These are phyloP conservation scores for Siniperca scherzeri DNA, from an alignment of 2,797 vertebrate species.

Conservation along the genomic window DNA sequence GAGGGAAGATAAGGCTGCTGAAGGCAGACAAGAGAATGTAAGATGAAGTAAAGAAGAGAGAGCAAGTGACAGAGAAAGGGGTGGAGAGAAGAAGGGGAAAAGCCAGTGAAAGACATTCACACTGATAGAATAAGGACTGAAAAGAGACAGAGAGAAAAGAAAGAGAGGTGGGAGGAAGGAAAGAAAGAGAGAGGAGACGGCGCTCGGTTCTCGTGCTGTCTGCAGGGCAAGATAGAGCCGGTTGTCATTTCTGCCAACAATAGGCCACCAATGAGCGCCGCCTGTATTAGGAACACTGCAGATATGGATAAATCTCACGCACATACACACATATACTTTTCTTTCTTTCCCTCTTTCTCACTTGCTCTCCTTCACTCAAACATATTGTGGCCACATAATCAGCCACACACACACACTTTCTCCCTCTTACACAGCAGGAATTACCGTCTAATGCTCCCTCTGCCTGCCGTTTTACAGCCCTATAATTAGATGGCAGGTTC, in stretches of 20 bases:
- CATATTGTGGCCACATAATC: slow-evolving; percentile 2
- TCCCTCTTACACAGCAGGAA: slow-evolving; percentile 15
- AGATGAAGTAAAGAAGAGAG: neutral
- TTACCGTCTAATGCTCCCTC: slow-evolving; percentile 6
- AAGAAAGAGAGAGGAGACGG: neutral
- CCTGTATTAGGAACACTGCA: slow-evolving; percentile 31
- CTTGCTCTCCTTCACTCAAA: slow-evolving; percentile 13
- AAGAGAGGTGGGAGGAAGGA: neutral
- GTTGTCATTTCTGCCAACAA: slow-evolving; percentile 53
- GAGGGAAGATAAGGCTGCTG: neutral
- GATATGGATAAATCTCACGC: slow-evolving; percentile 35
- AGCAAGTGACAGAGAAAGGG: neutral
- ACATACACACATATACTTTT: neutral
- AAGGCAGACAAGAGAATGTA: neutral
- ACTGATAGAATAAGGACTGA: slow-evolving; percentile 4
- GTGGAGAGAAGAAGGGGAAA: neutral
- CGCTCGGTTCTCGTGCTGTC: slow-evolving; percentile 13
- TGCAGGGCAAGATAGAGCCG: slow-evolving; percentile 55
- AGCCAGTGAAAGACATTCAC: neutral
- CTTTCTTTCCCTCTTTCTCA: neutral
- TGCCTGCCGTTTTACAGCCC: slow-evolving; percentile 9
- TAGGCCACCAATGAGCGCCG: slow-evolving; percentile 28
- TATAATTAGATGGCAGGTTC: slow-evolving; percentile 52
- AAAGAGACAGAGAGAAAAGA: slow-evolving; percentile 1
- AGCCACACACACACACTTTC: neutral